phyloP scores from a whole-genome alignment of 2,888 invertebrate genomes.

The Ceramica pisi region DNA sequence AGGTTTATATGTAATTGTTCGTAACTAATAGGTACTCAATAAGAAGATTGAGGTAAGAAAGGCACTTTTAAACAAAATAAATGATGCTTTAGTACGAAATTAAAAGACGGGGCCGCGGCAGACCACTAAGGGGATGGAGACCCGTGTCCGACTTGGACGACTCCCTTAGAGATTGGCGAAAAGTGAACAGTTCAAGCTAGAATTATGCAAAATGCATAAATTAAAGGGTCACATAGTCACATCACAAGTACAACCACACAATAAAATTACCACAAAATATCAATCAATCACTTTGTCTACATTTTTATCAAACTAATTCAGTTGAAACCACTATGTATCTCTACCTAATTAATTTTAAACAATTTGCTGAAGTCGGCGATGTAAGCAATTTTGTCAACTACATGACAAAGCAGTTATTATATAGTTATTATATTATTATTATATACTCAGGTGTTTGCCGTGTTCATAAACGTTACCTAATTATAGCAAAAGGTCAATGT shows the following conservation, averaged over 20 bases:
- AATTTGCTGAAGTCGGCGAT: slow-evolving; percentile 16
- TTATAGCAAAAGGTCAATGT: slow-evolving; percentile 33
- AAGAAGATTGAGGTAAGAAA: too few species aligned
- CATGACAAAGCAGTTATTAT: slow-evolving; percentile 15
- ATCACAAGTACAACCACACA: not conserved
- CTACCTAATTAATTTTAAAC: slow-evolving; percentile 1
- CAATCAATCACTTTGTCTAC: slow-evolving; percentile 8
- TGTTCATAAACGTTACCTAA: slow-evolving; percentile 16
- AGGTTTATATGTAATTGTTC: not conserved
- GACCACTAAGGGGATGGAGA: too few species aligned
- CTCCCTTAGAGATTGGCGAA: too few species aligned
- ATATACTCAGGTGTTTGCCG: slow-evolving; percentile 23
- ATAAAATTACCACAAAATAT: not conserved
- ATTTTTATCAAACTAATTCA: slow-evolving; percentile 2
- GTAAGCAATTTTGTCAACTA: slow-evolving; percentile 17
- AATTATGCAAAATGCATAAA: too few species aligned
- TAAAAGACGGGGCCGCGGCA: too few species aligned
- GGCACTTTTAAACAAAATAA: not conserved
- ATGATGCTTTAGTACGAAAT: too few species aligned
- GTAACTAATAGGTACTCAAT: too few species aligned
- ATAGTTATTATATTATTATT: too few species aligned
- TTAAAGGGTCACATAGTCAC: not conserved
- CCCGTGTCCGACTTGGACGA: too few species aligned
- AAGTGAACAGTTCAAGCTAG: too few species aligned
- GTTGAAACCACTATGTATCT: not conserved